phyloP scores from a whole-genome alignment of 1,140 invertebrate genomes.

The Conus betulinus region DNA sequence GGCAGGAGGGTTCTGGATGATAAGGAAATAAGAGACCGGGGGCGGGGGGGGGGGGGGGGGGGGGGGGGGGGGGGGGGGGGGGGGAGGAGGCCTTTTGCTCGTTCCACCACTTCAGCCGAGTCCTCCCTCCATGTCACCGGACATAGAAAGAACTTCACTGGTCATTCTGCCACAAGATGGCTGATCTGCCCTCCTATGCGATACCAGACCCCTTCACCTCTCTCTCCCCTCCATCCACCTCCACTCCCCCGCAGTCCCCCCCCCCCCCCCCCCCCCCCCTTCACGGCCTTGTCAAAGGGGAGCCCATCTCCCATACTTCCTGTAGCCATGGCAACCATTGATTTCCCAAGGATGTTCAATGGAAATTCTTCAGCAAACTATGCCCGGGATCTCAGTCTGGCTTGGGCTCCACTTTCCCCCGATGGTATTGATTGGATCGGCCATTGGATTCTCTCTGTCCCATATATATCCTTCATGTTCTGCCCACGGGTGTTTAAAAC shows the following conservation, averaged over 20 bases:
- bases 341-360: slow-evolving; percentile 36
- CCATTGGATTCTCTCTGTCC: slow-evolving; percentile 25
- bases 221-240: neutral
- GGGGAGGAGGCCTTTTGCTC: neutral
- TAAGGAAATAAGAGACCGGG: neutral
- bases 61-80: neutral
- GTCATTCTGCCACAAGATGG: slow-evolving; percentile 11
- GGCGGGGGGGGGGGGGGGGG: neutral
- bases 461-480: slow-evolving; percentile 28
- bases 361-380: slow-evolving; percentile 40
- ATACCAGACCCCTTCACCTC: neutral
- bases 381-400: slow-evolving; percentile 30
- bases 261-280: neutral
- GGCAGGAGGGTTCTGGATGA: neutral
- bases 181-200: neutral
- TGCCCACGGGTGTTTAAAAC: neutral
- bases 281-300: slow-evolving; percentile 37
- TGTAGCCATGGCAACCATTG: slow-evolving; percentile 40
- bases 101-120: neutral
- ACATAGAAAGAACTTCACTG: slow-evolving; percentile 1
- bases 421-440: slow-evolving; percentile 35
- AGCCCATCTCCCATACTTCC: slow-evolving; percentile 40
- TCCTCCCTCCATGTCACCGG: neutral
- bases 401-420: slow-evolving; percentile 29
- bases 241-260: neutral